These are phyloP conservation scores for Brachionus plicatilis DNA, from an alignment of 1,140 invertebrate genomes.

Conservation along the genomic window DNA sequence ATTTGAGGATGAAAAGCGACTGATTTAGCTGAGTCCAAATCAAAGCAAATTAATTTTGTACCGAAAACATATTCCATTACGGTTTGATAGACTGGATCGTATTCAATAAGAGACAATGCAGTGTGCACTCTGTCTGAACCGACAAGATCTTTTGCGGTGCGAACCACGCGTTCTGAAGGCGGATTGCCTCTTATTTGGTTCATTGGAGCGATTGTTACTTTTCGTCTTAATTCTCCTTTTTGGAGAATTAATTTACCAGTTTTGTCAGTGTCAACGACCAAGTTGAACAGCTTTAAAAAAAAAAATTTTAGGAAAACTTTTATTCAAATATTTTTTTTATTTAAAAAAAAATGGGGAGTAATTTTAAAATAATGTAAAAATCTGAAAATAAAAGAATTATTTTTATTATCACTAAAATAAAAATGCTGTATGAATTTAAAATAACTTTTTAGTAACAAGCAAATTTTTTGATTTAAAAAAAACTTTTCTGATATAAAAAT, in stretches of 20 bases:
- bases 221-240: slow-evolving; percentile 69
- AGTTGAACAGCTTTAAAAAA: slow-evolving; percentile 66
- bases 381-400: no score
- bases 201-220: slow-evolving; percentile 80
- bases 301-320: not conserved
- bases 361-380: no score
- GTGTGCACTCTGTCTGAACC: slow-evolving; percentile 65
- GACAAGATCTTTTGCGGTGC: slow-evolving; percentile 57
- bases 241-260: slow-evolving; percentile 74
- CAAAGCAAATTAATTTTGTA: slow-evolving; percentile 71
- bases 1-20: slow-evolving; percentile 66
- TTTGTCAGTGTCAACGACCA: slow-evolving; percentile 79
- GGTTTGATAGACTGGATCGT: slow-evolving; percentile 63
- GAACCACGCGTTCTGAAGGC: slow-evolving; percentile 63
- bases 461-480: no score
- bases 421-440: no score
- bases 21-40: slow-evolving; percentile 70
- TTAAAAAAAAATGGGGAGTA: no score
- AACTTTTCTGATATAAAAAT: no score
- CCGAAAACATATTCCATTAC: slow-evolving; percentile 89
- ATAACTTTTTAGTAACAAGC: no score
- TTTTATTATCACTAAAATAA: no score
- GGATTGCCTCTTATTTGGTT: slow-evolving; percentile 71
- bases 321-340: no score
- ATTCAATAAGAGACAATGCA: slow-evolving; percentile 76